phyloP scores from a whole-genome alignment of 2,888 invertebrate genomes.

The Archips xylosteana region DNA sequence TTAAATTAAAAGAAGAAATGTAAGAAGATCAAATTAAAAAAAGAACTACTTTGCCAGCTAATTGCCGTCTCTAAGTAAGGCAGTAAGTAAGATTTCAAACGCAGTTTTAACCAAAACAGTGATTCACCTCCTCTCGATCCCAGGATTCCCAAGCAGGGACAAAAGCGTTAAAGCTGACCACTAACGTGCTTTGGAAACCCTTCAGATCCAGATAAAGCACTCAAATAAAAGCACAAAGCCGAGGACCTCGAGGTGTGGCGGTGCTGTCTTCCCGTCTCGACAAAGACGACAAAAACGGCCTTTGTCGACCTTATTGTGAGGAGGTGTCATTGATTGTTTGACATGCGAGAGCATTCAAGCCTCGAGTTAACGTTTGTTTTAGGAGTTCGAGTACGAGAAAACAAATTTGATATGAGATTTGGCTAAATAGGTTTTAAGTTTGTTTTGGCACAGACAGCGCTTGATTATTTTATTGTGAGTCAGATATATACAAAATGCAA shows the following conservation, averaged over 20 bases:
- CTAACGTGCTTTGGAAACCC: slow-evolving; percentile 33
- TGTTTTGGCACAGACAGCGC: no score
- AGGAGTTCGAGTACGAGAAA: slow-evolving; percentile 1
- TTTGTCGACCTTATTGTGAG: slow-evolving; percentile 45
- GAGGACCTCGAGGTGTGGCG: slow-evolving; percentile 25
- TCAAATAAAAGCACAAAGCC: slow-evolving; percentile 5
- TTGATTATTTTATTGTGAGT: no score
- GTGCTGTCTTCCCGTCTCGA: slow-evolving; percentile 6
- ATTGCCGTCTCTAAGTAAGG: background rate
- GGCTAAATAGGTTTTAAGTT: background rate
- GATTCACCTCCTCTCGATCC: background rate
- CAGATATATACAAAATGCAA: no score
- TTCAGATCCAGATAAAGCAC: background rate
- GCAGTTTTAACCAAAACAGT: background rate
- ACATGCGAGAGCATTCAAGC: slow-evolving; percentile 45
- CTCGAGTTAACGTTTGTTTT: slow-evolving; percentile 20
- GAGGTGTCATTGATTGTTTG: slow-evolving; percentile 53
- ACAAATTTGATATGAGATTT: slow-evolving; percentile 24
- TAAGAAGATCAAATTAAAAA: no score
- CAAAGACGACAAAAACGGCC: slow-evolving; percentile 18
- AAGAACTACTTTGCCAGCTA: background rate
- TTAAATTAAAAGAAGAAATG: no score
- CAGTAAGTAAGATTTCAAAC: background rate
- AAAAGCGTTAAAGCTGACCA: slow-evolving; percentile 32
- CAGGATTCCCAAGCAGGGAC: background rate